Evolutionary conservation across 2,888 invertebrate genomes (phyloP), one percentile per base, ranked within the genome.

Genomic region (Schizotus pectinicornis): DNA sequence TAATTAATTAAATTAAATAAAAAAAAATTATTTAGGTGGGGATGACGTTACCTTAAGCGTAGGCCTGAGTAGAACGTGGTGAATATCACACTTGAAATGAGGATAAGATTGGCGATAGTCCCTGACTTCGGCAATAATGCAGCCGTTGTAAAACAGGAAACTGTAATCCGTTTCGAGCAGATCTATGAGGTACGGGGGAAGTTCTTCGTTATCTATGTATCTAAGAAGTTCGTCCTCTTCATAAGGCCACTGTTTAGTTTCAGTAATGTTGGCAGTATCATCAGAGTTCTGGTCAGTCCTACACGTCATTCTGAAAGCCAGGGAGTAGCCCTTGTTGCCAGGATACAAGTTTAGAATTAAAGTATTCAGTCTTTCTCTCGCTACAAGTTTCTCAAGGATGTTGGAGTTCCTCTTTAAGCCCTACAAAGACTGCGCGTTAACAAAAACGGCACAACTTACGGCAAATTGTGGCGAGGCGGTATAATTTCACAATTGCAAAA

Each of bases 321-420:
- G 73, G 54, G 94, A 92, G 82, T 94, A 95, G 70, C 95, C 95
- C 81, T 95, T 94, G 82, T 94, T 93, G 54, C 91, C 93, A 59
- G 94, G 92, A 82, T 95, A 94, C 71, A 96, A 84, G 82, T 94
- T 96, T 71, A 96, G 85, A 74, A 95, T 90, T 76, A 96, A 83
- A 65, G 94, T 94, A 79, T 94, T 94, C 71, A 95, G 85, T 78
- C 89, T 89, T 81, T 95, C 94, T 74, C 87, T 86, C 75, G 89
- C 87, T 76, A 95, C 88, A 74, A 95, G 83, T 79, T 93, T 91
- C 77, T 92, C 92, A 79, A 96, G 83, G 69, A 95, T 85, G 80
- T 88, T 86, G 64, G 90, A 88, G 74, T 87, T 84, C 59, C 84
- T 82, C 76, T 84, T 84, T 58, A 86, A 77, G 64, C 84, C 84